These are phyloP conservation scores for Plestiodon gilberti DNA, from an alignment of 2,113 vertebrate genomes.

Conservation along the genomic window DNA sequence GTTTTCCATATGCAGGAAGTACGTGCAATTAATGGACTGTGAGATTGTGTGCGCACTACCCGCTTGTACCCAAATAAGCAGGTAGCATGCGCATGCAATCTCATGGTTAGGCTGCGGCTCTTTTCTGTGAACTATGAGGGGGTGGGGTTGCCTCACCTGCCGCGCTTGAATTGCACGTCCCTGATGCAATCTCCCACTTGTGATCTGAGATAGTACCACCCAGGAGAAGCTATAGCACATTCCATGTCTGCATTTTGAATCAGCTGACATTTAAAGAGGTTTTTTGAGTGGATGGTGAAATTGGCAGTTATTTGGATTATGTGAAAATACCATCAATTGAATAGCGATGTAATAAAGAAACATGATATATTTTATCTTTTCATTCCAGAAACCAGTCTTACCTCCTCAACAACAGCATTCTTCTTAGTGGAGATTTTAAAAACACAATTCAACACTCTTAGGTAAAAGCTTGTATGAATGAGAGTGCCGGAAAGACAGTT, in stretches of 20 bases:
- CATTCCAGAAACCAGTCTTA: slow-evolving; percentile 20
- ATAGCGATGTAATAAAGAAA: neutral
- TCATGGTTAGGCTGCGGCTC: no score
- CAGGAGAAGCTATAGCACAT: neutral
- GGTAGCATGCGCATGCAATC: no score
- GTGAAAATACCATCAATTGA: neutral
- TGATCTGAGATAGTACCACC: neutral
- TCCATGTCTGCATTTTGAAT: neutral
- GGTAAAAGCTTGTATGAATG: neutral
- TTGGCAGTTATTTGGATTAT: neutral
- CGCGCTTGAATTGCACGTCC: no score
- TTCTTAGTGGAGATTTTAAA: neutral
- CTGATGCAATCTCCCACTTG: neutral
- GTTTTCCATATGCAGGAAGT: no score
- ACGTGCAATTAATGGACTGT: no score
- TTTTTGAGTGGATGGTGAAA: neutral
- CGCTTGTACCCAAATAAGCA: no score
- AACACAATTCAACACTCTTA: neutral
- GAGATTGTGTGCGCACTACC: no score
- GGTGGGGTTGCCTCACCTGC: no score
- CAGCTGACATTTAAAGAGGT: neutral
- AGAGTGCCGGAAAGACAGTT: neutral
- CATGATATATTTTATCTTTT: slow-evolving; percentile 41
- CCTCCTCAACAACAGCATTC: neutral
- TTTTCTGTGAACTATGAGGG: no score